Evolutionary conservation across 2,113 vertebrate genomes (phyloP).

Genomic region (Apteryx owenii): DNA sequence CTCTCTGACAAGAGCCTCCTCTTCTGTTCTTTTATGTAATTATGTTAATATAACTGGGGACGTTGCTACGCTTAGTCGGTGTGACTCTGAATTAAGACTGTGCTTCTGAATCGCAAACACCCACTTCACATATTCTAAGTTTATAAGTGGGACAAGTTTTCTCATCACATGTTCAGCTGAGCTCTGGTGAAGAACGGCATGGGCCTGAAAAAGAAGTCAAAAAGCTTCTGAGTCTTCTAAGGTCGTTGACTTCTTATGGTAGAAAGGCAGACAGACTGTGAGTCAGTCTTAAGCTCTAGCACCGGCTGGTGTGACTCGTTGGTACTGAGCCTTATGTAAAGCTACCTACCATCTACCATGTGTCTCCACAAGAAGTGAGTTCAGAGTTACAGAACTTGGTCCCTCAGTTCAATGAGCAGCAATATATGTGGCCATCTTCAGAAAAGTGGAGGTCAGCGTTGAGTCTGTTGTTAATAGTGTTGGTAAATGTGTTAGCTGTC

Average conservation of each 20-base stretch:
- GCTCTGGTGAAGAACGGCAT: background rate
- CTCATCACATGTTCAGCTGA: background rate
- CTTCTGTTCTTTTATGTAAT: background rate
- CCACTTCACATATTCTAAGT: background rate
- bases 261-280: background rate
- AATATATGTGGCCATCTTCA: background rate
- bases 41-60: background rate
- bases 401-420: background rate
- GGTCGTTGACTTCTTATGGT: background rate
- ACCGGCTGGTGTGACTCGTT: background rate
- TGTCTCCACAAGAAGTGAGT: background rate
- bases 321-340: background rate
- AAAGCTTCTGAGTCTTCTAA: background rate
- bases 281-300: background rate
- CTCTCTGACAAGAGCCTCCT: background rate
- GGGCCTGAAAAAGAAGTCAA: background rate
- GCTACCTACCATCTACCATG: background rate
- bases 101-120: background rate
- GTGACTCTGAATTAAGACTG: accelerated
- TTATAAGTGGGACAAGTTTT: background rate
- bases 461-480: background rate
- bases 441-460: background rate
- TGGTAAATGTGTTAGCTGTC: background rate
- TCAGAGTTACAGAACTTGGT: background rate
- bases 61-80: background rate